Percentiles rank a stretch among this genome's conserved stretches.
Conservation (phyloP, 2,113 vertebrate species). For the Mustela nigripes region DNA sequence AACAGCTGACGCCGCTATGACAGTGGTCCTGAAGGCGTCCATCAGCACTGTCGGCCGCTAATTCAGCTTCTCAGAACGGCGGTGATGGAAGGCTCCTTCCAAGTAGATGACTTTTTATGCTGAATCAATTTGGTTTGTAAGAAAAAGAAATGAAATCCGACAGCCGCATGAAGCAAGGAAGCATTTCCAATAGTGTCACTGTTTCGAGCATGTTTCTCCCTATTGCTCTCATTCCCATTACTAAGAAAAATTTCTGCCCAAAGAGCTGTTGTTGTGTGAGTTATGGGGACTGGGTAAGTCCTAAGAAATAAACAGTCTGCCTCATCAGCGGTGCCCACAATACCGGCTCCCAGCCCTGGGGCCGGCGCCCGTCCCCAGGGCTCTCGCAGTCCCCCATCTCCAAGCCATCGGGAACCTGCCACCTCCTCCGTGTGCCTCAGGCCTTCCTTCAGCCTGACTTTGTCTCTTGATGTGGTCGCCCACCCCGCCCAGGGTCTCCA, state of each 20-base stretch:
- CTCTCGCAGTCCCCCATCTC: neutral
- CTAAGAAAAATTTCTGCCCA: neutral
- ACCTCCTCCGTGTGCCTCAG: accelerated
- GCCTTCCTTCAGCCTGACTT: neutral
- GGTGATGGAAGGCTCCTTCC: conserved; percentile 42
- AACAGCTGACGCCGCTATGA: neutral
- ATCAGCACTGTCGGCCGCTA: neutral
- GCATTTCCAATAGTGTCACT: neutral
- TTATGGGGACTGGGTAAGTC: neutral
- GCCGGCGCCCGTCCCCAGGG: no score
- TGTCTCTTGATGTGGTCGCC: neutral
- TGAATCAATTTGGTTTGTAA: neutral
- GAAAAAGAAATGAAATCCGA: conserved; percentile 22
- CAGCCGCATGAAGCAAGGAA: neutral
- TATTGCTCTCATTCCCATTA: neutral
- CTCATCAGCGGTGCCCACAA: accelerated
- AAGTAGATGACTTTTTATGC: conserved; percentile 29
- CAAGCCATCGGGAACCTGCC: accelerated
- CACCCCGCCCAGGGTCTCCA: neutral
- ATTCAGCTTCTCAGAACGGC: neutral
- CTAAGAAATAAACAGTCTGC: accelerated
- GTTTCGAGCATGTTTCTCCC: neutral
- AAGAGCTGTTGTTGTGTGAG: neutral
- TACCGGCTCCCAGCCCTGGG: no score
- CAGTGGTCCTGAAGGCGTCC: neutral